Base-by-base conservation (phyloP, 2,113 vertebrate species). In the Nannospalax galili region DNA sequence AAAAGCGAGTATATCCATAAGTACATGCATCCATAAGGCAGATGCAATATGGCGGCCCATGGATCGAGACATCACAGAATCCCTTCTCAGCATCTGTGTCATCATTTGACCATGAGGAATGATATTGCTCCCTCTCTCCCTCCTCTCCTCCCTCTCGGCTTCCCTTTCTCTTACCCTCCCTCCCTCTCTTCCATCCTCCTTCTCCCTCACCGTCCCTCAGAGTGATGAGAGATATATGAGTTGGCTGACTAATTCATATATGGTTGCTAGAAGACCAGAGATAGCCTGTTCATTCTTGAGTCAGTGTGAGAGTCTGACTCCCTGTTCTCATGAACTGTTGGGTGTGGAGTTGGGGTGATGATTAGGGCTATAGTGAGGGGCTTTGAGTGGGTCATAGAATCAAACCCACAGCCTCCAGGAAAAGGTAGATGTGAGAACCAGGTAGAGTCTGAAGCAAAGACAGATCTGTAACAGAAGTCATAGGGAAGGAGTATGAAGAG, bases 201-300 rank as follows among this genome's bases (percentile, higher is more conserved):
- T n/a, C n/a, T n/a, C n/a, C n/a, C n/a, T n/a, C n/a, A n/a, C n/a
- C n/a, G n/a, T 52, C 48, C 48, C 48, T 52, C 11, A 52, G 48
- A 52, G 48, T 91, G n/a, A n/a, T 28, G 26, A 56, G 30, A 84
- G n/a, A 19, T 84, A 67, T 87, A 60, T 62, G 42, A 89, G 37
- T 16, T 48, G 24, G 35, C 74, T 84, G 69, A 20, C 37, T 88
- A 37, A 69, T 86, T 93, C 60, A 37, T 77, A 88, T 0, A 4
- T 64, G 7, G 7, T 91, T 82, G 58, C 67, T 82, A 93, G 84
- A 92, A 90, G 60, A 69, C 19, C 37, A 92, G 35, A 93, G 32
- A 48, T 32, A 52, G 17, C 90, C 74, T 7, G 56, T 80, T 87
- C 35, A 64, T 80, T 87, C 35, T 37, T 90, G 73, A 67, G 7